Conservation (phyloP, 1,140 invertebrate genomes). For the Druon quercuslanigerum region DNA sequence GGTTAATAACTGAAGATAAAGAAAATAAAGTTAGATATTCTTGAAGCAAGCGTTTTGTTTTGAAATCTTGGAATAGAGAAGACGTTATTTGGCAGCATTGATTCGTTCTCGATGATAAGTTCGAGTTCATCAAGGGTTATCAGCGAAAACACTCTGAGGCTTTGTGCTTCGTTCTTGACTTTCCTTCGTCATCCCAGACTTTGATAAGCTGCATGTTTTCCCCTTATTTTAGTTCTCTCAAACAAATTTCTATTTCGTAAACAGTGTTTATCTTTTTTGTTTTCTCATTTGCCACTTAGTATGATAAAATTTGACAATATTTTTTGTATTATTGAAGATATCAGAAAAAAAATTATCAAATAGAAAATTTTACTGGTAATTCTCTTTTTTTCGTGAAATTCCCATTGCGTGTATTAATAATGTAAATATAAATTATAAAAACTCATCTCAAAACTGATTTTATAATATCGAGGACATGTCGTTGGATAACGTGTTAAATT, state of each 20-base stretch:
- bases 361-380: too few species aligned
- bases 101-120: not conserved
- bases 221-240: too few species aligned
- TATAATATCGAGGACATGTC: not conserved
- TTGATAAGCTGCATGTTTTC: too few species aligned
- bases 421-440: not conserved
- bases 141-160: not conserved
- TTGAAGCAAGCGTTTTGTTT: too few species aligned
- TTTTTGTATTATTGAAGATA: not conserved
- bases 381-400: too few species aligned
- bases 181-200: constrained; percentile 3
- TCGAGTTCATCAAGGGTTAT: constrained; percentile 19
- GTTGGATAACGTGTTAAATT: not conserved
- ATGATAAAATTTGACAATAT: not conserved
- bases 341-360: too few species aligned
- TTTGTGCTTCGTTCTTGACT: constrained; percentile 6
- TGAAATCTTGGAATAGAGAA: not conserved
- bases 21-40: too few species aligned
- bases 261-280: too few species aligned
- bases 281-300: too few species aligned
- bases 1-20: too few species aligned
- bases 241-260: too few species aligned
- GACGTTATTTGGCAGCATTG: not conserved
- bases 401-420: too few species aligned
- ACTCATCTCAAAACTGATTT: not conserved